Percentiles rank a stretch among this genome's conserved stretches.
These are phyloP conservation scores for Allobates femoralis DNA, from an alignment of 2,797 vertebrate genomes.

Conservation along the genomic window DNA sequence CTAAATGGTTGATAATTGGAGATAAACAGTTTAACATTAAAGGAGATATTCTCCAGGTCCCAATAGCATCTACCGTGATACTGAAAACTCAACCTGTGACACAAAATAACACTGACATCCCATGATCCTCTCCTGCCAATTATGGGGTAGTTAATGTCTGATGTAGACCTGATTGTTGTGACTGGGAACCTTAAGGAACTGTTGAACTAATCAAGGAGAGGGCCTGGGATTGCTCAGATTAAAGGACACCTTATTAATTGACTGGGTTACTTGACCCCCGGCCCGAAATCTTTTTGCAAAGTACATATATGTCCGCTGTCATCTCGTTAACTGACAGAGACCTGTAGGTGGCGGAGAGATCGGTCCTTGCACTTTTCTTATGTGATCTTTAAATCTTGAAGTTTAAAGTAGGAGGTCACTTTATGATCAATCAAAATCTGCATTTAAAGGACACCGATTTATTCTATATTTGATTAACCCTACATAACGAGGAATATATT, in stretches of 20 bases:
- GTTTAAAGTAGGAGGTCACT: slow-evolving; percentile 55
- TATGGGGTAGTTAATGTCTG: slow-evolving; percentile 53
- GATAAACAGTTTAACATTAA: slow-evolving; percentile 57
- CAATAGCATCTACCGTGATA: slow-evolving; percentile 6
- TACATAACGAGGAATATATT: not conserved
- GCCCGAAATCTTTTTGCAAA: slow-evolving; percentile 57
- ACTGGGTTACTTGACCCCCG: slow-evolving; percentile 55
- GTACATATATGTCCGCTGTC: slow-evolving; percentile 61
- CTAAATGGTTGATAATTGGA: slow-evolving; percentile 44
- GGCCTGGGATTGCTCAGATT: slow-evolving; percentile 29
- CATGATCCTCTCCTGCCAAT: slow-evolving; percentile 51
- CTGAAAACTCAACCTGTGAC: slow-evolving; percentile 45
- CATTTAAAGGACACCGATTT: slow-evolving; percentile 51
- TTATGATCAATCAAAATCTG: slow-evolving; percentile 58
- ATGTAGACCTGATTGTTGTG: slow-evolving; percentile 46
- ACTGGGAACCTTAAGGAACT: slow-evolving; percentile 43
- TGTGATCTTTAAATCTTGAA: slow-evolving; percentile 56
- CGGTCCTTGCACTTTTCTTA: slow-evolving; percentile 60
- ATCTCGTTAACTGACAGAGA: slow-evolving; percentile 58
- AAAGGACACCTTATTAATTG: slow-evolving; percentile 61
- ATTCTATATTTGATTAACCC: slow-evolving; percentile 13
- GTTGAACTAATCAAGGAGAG: slow-evolving; percentile 59
- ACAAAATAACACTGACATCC: slow-evolving; percentile 30
- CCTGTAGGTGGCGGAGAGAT: slow-evolving; percentile 48
- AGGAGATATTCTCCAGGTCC: not conserved